These are phyloP conservation scores for Hirundichthys speculiger DNA, from an alignment of 2,113 vertebrate genomes.

Conservation along the genomic window DNA sequence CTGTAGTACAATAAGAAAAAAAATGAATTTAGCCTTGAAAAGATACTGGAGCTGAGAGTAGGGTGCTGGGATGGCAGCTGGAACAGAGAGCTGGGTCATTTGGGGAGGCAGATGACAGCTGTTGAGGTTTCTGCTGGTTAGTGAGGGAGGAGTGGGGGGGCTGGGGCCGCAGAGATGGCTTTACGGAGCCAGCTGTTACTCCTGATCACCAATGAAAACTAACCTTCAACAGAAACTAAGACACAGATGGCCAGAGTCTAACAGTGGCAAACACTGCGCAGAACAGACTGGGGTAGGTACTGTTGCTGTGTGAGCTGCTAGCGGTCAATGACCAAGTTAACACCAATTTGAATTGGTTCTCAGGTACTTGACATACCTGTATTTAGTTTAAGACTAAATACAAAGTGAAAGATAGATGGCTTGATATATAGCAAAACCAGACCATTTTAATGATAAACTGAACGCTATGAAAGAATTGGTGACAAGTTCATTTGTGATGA, in stretches of 20 bases:
- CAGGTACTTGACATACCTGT: too few species aligned
- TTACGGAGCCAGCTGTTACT: constrained; percentile 77
- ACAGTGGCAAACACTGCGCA: constrained; percentile 32
- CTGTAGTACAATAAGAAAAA: neutral
- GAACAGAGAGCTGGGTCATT: constrained; percentile 66
- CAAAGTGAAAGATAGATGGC: too few species aligned
- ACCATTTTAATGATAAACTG: too few species aligned
- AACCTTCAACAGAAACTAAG: constrained; percentile 54
- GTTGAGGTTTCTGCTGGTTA: constrained; percentile 74
- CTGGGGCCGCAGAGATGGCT: constrained; percentile 48
- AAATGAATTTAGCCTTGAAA: constrained; percentile 38
- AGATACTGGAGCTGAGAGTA: constrained; percentile 47
- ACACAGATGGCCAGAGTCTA: constrained; percentile 56
- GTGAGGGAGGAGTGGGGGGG: constrained; percentile 54
- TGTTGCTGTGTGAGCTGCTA: constrained; percentile 23
- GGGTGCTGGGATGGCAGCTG: constrained; percentile 59
- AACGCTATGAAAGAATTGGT: too few species aligned
- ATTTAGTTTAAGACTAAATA: too few species aligned
- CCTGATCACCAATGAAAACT: constrained; percentile 65
- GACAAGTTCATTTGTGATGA: too few species aligned
- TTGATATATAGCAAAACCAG: too few species aligned
- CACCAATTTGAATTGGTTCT: constrained; percentile 4
- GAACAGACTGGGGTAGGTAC: constrained; percentile 23
- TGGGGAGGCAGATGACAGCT: constrained; percentile 78
- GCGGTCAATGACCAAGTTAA: constrained; percentile 15